Evolutionary conservation across 2,888 invertebrate genomes (phyloP), one percentile per base, ranked within the genome.

Genomic region (Crossocerus cetratus): DNA sequence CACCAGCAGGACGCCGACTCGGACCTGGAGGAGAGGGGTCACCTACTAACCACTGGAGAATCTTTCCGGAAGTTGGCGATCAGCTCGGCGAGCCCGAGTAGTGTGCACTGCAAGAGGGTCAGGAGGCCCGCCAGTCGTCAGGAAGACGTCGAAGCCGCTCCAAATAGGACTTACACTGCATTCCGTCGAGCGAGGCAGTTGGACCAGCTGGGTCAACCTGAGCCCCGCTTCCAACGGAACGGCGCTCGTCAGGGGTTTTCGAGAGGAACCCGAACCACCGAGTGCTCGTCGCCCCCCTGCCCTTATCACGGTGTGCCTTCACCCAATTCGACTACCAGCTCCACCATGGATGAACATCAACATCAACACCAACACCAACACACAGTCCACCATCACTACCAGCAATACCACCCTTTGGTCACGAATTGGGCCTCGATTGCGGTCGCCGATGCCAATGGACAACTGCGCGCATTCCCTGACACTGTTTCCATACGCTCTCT

Each of bases 401-500:
- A 79, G 8, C 82, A 83, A 20, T 74, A 86, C 66, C 82, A 83
- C 71, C 84, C 83, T 13, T 83, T 81, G 5, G 82, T 84, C 2
- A 80, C 82, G 18, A 86, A 86, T 65, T 89, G 89, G 89, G 82
- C 87, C 0, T 92, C 92, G 76, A 91, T 91, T 82, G 92, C 93
- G 73, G 93, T 93, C 85, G 92, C 93, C 67, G 95, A 95, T 79
- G 92, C 91, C 76, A 92, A 93, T 78, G 93, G 92, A 84, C 92
- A 92, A 76, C 89, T 90, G 77, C 73, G 86, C n/a, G 77, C 83
- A 2, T 86, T 85, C 62, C 79, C 81, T 64, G 95, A 95, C 91
- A 94, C 94, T 58, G 93, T 94, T 43, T 96, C 96, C 43, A 93
- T 96, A 77, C 92, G 95, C 77, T 96, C 96, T 58, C 93, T 96